Evolutionary conservation across 2,797 vertebrate species (phyloP), one percentile per base, ranked within the genome.

Genomic region (Silurus aristotelis): DNA sequence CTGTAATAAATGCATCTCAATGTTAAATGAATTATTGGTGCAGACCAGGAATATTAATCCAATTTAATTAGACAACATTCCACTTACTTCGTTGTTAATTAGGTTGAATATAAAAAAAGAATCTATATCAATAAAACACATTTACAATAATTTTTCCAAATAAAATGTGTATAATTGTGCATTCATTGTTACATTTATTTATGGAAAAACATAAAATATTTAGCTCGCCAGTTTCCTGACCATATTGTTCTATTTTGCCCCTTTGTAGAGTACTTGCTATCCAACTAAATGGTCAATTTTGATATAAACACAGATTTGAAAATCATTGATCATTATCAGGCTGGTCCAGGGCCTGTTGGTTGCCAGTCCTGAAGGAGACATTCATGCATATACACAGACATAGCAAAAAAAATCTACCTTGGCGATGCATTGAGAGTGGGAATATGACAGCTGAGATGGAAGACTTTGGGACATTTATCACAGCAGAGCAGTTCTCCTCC

Each of bases 401-500:
- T 1, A 46, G 58, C 6, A 79, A 63, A 13, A 63, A 43, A 17
- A 52, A 6, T 13, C 19, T 92, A 98, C 98, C 97, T 97, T 68
- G 98, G 98, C 64, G 98, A 99, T 91, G 97, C 97, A 70, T 96
- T 96, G 75, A 99, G 94, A 6, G 95, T 93, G 38, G 98, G 98
- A 83, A 99, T 96, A 6, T 99, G 98, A 90, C 98, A 99, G 89
- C 95, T 93, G 77, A 99, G 96, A 87, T 99, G 98, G 89, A 96
- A 99, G 66, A 99, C 98, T 94, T 99, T 99, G 83, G 98, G 98
- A 89, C 98, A 99, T 85, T 95, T 97, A 91, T 99, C 98, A 83
- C 98, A 99, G 85, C 98, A 99, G 78, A 99, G 92, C 89, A 99
- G 92, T 67, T 99, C 98, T 58, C 98, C 98, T 73, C 98, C 98